A percentile compares a stretch with the other conserved stretches of the same genome.
Evolutionary conservation across 2,113 vertebrate species (phyloP).

Genomic region (Haemorhous mexicanus): DNA sequence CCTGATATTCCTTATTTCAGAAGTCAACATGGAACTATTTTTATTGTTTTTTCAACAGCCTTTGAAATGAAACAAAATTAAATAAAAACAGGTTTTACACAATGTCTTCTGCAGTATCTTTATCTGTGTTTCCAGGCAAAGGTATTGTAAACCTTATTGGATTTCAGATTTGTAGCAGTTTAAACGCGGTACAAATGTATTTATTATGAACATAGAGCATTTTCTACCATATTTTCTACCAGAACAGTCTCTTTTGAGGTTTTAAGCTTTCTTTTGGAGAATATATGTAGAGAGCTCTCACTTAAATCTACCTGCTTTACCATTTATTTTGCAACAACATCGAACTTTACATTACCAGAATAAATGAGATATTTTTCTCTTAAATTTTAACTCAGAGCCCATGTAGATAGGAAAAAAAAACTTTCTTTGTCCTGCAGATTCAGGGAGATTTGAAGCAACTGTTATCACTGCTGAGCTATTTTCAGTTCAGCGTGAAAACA

Average conservation of each 20-base stretch:
- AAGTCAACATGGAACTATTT: neutral
- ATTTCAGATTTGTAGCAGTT: neutral
- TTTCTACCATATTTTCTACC: neutral
- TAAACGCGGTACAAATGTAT: neutral
- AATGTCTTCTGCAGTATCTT: neutral
- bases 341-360: neutral
- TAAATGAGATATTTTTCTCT: neutral
- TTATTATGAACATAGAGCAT: neutral
- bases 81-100: neutral
- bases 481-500: neutral
- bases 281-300: neutral
- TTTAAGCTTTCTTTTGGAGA: neutral
- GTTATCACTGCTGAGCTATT: neutral
- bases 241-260: neutral
- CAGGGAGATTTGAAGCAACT: neutral
- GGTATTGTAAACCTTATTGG: neutral
- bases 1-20: neutral
- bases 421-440: neutral
- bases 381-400: neutral
- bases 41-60: neutral
- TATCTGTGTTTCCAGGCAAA: neutral
- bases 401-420: neutral
- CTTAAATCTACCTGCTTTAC: neutral
- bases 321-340: neutral
- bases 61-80: neutral